Evolutionary conservation across 2,113 vertebrate genomes (phyloP).

Genomic region (Apaloderma vittatum): DNA sequence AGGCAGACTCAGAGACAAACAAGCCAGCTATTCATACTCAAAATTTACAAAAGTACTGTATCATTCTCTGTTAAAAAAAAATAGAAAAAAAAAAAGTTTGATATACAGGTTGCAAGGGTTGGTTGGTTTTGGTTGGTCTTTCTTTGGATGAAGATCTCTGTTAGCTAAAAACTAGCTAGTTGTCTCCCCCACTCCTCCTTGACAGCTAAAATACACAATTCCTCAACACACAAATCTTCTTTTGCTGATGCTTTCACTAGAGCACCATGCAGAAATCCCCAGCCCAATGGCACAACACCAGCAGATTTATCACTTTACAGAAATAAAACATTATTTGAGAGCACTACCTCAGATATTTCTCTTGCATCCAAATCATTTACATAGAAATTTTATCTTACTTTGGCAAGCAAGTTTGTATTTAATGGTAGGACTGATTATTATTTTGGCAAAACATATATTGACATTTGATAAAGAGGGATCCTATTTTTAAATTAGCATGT

Average conservation of each 20-base stretch:
- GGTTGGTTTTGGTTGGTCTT: neutral
- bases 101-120: neutral
- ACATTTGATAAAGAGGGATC: neutral
- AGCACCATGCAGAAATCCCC: neutral
- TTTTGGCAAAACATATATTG: neutral
- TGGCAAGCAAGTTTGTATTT: neutral
- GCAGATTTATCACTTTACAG: neutral
- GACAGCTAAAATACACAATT: neutral
- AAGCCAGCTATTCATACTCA: conserved; percentile 20
- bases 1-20: conserved; percentile 6
- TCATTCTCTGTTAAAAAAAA: neutral
- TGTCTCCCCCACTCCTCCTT: neutral
- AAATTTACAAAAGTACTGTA: neutral
- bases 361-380: neutral
- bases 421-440: neutral
- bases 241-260: neutral
- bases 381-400: neutral
- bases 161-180: neutral
- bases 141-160: neutral
- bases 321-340: neutral
- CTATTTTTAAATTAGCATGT: neutral
- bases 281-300: neutral
- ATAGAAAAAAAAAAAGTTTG: neutral
- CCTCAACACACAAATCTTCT: neutral
- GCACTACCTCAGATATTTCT: neutral